Conservation (phyloP, 2,888 invertebrate species). For the Polydesmus complanatus region DNA sequence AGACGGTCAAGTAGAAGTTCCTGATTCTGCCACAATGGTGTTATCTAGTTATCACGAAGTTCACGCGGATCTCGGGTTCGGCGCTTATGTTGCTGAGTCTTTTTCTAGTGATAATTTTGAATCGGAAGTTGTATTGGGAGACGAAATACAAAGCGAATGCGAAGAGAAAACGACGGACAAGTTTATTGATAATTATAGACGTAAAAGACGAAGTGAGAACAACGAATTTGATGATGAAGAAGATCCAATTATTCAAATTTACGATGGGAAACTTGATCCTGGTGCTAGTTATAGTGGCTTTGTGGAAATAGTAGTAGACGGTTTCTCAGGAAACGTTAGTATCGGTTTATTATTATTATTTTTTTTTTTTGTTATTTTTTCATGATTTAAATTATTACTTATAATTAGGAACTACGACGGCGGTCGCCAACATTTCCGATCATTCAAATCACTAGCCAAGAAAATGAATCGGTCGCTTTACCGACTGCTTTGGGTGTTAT, state of each 20-base stretch:
- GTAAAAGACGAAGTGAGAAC: background rate
- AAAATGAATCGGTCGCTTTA: background rate
- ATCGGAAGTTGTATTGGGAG: constrained; percentile 16
- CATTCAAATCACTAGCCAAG: background rate
- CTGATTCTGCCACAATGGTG: constrained; percentile 39
- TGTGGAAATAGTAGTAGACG: constrained; percentile 53
- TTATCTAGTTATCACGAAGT: constrained; percentile 59
- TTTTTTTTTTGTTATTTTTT: constrained; percentile 13
- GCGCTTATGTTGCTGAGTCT: constrained; percentile 73
- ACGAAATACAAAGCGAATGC: constrained; percentile 16
- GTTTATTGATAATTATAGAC: background rate
- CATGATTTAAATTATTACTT: background rate
- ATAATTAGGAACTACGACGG: constrained; percentile 15
- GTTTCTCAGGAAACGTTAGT: constrained; percentile 15
- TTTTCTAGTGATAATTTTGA: constrained; percentile 39
- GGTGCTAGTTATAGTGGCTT: constrained; percentile 72
- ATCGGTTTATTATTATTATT: background rate
- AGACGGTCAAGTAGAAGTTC: constrained; percentile 19
- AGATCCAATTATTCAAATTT: constrained; percentile 4
- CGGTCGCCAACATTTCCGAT: constrained; percentile 7
- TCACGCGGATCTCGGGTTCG: constrained; percentile 49
- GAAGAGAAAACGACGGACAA: background rate
- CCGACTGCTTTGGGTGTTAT: constrained; percentile 45
- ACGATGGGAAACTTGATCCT: constrained; percentile 60
- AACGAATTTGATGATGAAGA: background rate